These are phyloP conservation scores for Cylloceria caligata DNA, from an alignment of 2,888 invertebrate genomes.

Conservation along the genomic window DNA sequence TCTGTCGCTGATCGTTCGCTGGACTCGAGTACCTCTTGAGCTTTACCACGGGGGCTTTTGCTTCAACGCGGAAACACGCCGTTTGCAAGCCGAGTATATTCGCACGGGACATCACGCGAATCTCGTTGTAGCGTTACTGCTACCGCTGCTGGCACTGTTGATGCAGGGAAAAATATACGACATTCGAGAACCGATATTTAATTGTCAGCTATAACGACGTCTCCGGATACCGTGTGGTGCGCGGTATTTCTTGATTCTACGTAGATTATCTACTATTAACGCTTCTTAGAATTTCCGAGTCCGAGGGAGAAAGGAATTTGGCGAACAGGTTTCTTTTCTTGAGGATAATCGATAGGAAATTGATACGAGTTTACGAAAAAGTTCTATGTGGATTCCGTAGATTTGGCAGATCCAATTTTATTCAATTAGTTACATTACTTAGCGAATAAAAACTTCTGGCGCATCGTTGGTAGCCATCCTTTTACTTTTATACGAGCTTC, in stretches of 20 bases:
- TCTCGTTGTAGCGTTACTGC: slow-evolving; percentile 30
- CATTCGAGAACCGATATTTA: slow-evolving; percentile 63
- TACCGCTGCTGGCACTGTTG: too few species aligned
- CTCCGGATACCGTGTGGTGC: slow-evolving; percentile 10
- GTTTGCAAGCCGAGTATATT: slow-evolving; percentile 22
- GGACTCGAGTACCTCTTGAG: slow-evolving; percentile 25
- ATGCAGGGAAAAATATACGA: slow-evolving; percentile 56
- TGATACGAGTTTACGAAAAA: background rate
- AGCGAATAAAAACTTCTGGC: background rate
- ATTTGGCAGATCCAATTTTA: background rate
- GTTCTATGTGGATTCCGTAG: background rate
- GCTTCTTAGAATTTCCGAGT: slow-evolving; percentile 34
- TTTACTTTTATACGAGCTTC: background rate
- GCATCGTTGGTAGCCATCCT: background rate
- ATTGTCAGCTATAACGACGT: slow-evolving; percentile 63
- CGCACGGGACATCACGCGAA: slow-evolving; percentile 34
- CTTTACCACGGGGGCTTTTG: slow-evolving; percentile 35
- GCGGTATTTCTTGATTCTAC: slow-evolving; percentile 20
- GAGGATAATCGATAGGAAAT: slow-evolving; percentile 5
- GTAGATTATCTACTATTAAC: slow-evolving; percentile 10
- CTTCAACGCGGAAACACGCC: slow-evolving; percentile 34
- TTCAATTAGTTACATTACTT: background rate
- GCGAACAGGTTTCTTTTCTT: slow-evolving; percentile 5
- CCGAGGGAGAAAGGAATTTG: slow-evolving; percentile 33
- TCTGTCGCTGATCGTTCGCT: slow-evolving; percentile 37